Evolutionary conservation across 2,113 vertebrate genomes (phyloP).

Genomic region (Trematomus loennbergii): DNA sequence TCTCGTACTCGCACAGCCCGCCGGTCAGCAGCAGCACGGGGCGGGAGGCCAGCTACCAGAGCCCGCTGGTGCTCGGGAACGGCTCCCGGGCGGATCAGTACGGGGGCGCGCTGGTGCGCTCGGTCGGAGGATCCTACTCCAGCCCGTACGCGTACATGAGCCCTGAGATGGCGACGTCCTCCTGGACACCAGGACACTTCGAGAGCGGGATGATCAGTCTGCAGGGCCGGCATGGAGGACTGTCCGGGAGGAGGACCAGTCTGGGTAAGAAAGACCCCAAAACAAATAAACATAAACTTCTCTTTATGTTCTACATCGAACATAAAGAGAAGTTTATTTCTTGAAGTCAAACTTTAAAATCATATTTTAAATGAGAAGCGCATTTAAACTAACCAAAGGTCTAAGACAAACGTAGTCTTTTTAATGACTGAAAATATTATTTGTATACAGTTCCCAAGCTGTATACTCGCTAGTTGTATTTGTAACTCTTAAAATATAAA

Average conservation of each 20-base stretch:
- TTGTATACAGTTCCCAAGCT: background rate
- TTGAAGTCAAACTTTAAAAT: too few species aligned
- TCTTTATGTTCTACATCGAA: background rate
- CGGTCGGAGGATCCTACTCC: conserved; percentile 89
- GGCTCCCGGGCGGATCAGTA: conserved; percentile 89
- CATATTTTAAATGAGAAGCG: background rate
- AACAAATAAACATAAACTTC: too few species aligned
- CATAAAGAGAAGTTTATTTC: background rate
- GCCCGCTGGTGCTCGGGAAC: conserved; percentile 86
- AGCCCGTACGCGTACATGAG: conserved; percentile 91
- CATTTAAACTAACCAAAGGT: background rate
- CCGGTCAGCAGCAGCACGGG: conserved; percentile 81
- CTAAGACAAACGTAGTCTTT: background rate
- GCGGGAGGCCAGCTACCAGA: conserved; percentile 88
- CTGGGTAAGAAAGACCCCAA: conserved; percentile 83
- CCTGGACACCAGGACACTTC: conserved; percentile 91
- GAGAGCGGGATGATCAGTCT: conserved; percentile 91
- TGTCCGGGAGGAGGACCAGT: conserved; percentile 85
- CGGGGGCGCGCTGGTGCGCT: conserved; percentile 87
- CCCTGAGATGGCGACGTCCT: conserved; percentile 90
- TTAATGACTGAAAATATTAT: background rate
- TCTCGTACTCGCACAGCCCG: conserved; percentile 91
- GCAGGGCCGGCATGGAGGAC: conserved; percentile 86
- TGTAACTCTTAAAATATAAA: too few species aligned
- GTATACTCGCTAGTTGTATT: too few species aligned